Evolutionary conservation across 2,113 vertebrate genomes (phyloP).

Genomic region (Rousettus leschenaultii): DNA sequence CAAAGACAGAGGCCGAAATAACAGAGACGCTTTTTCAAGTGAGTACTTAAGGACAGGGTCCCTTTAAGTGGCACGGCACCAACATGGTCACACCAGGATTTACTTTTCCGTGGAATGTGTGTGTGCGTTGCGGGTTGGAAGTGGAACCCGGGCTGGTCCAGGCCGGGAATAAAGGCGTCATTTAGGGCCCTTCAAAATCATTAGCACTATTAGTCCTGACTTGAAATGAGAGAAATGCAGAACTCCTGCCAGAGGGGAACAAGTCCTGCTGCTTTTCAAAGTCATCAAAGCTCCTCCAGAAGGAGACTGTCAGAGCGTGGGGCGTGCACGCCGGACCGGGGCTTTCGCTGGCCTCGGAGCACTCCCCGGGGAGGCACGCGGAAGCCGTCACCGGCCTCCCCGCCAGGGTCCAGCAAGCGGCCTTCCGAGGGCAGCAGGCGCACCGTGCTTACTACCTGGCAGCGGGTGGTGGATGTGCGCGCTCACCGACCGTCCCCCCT

Average conservation of each 20-base stretch:
- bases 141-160: constrained; percentile 32
- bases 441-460: neutral
- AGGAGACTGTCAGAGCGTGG: neutral
- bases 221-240: constrained; percentile 36
- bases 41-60: constrained; percentile 58
- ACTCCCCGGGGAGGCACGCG: neutral
- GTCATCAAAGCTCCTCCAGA: neutral
- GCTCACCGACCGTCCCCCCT: neutral
- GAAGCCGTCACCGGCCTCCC: neutral
- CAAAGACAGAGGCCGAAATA: constrained; percentile 41
- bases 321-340: too few relatives aligned
- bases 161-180: constrained; percentile 61
- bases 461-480: accelerated
- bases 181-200: constrained; percentile 67
- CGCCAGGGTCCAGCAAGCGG: neutral
- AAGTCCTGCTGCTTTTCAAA: constrained; percentile 49
- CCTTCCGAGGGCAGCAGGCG: accelerated
- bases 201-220: constrained; percentile 60
- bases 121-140: constrained; percentile 64
- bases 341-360: neutral
- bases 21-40: constrained; percentile 48
- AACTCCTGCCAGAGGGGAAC: constrained; percentile 4
- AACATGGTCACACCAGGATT: constrained; percentile 6
- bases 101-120: constrained; percentile 62
- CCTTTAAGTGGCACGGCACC: constrained; percentile 42